These are phyloP conservation scores for Trachops cirrhosus DNA, from an alignment of 2,797 vertebrate genomes.

Conservation along the genomic window DNA sequence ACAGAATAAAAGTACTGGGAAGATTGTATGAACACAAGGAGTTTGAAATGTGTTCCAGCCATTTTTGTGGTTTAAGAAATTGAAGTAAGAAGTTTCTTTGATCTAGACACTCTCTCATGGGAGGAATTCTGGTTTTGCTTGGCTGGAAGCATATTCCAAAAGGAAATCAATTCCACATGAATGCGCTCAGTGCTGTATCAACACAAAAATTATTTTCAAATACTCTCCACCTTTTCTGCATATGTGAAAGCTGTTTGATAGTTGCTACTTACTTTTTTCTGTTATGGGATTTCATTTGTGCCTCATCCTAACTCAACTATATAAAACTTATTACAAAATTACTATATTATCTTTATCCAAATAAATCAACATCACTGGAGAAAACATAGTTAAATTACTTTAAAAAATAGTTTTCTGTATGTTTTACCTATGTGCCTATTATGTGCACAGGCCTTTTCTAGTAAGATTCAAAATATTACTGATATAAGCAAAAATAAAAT, in stretches of 20 bases:
- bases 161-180: constrained; percentile 22
- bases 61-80: constrained; percentile 30
- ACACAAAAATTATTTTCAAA: constrained; percentile 32
- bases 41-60: not conserved
- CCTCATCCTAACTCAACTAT: not conserved
- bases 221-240: not conserved
- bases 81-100: not conserved
- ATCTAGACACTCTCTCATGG: not conserved
- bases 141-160: constrained; percentile 34
- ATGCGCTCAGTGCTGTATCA: not conserved
- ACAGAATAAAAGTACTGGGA: not conserved
- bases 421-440: not conserved
- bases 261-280: not conserved
- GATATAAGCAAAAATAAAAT: not conserved
- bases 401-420: not conserved
- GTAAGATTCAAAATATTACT: not conserved
- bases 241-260: not conserved
- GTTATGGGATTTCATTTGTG: not conserved
- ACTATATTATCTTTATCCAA: not conserved
- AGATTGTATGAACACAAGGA: not conserved
- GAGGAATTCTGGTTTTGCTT: constrained; percentile 27
- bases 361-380: not conserved
- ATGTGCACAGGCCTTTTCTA: not conserved
- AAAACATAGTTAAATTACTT: not conserved
- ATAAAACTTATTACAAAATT: not conserved